Evolutionary conservation across 2,797 vertebrate species (phyloP).

Genomic region (Channallabes apus): DNA sequence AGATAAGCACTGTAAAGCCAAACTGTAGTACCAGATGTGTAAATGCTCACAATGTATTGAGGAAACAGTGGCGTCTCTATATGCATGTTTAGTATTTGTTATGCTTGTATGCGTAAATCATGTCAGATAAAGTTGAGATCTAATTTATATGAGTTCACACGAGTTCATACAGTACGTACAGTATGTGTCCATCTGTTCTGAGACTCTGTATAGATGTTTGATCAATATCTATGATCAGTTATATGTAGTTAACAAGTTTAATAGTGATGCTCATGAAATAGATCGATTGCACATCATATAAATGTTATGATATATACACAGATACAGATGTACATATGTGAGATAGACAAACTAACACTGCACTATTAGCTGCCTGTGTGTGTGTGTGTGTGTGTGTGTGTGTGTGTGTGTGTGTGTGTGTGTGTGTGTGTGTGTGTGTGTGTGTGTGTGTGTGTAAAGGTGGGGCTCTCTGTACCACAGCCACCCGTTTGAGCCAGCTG

Average conservation of each 20-base stretch:
- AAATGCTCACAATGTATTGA: not conserved
- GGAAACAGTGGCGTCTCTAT: not conserved
- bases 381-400: too few species aligned
- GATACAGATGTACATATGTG: not conserved
- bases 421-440: slow-evolving; percentile 22
- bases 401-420: slow-evolving; percentile 24
- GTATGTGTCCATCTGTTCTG: not conserved
- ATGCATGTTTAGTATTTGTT: not conserved
- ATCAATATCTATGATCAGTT: not conserved
- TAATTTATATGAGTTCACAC: not conserved
- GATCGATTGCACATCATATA: not conserved
- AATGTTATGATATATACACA: not conserved
- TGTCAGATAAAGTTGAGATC: not conserved
- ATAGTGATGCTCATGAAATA: not conserved
- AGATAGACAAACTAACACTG: not conserved
- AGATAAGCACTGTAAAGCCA: not conserved
- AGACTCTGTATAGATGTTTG: not conserved
- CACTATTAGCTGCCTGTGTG: not conserved
- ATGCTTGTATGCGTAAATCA: not conserved
- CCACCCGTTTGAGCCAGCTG: slow-evolving; percentile 68
- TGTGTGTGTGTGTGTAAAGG: slow-evolving; percentile 48
- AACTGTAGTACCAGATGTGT: not conserved
- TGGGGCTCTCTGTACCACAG: slow-evolving; percentile 53
- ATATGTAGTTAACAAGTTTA: not conserved
- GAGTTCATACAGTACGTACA: not conserved